Percentiles rank a stretch among this genome's conserved stretches.
These are phyloP conservation scores for Taxidea taxus DNA, from an alignment of 2,113 vertebrate genomes.

Conservation along the genomic window DNA sequence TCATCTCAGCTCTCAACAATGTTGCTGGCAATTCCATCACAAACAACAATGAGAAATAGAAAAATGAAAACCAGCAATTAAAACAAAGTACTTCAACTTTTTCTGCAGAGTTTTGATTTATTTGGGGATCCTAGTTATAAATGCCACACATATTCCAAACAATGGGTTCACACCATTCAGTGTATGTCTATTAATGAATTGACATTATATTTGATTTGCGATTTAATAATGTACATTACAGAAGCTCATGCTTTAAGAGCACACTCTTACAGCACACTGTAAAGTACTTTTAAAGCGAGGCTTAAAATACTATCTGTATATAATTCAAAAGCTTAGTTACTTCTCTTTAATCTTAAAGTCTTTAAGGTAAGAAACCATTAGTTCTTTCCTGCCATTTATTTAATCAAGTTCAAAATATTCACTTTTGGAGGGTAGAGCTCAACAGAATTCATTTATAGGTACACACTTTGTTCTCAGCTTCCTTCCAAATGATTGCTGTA, in stretches of 20 bases:
- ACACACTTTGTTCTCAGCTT: conserved; percentile 4
- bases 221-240: not conserved
- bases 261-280: not conserved
- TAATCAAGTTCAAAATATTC: not conserved
- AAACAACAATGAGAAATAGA: not conserved
- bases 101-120: not conserved
- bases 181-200: not conserved
- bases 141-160: not conserved
- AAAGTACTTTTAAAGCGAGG: not conserved
- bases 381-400: not conserved
- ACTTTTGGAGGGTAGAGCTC: not conserved
- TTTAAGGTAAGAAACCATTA: not conserved
- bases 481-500: not conserved
- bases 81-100: not conserved
- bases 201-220: not conserved
- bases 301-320: not conserved
- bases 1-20: not conserved
- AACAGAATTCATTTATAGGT: not conserved
- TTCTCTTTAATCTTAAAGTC: conserved; percentile 12
- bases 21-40: not conserved
- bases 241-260: not conserved
- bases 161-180: not conserved
- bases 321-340: not conserved
- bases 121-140: not conserved
- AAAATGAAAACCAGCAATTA: not conserved